A percentile compares a stretch with the other conserved stretches of the same genome.
These are phyloP conservation scores for Periophthalmodon schlosseri DNA, from an alignment of 2,113 vertebrate species.

Conservation along the genomic window DNA sequence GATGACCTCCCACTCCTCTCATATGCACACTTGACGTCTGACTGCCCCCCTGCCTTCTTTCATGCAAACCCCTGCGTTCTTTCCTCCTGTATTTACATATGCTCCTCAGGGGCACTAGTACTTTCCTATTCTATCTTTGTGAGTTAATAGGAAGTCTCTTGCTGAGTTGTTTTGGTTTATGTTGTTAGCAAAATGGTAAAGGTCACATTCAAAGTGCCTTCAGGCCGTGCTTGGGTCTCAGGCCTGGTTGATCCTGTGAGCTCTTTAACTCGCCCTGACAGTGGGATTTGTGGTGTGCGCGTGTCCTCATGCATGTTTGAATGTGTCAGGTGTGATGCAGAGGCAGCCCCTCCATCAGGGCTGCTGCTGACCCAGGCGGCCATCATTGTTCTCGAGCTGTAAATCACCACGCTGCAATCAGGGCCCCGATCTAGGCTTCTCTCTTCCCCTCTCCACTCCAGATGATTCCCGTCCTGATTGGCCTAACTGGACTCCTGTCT, in stretches of 20 bases:
- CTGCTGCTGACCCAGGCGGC: slow-evolving; percentile 65
- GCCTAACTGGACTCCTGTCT: slow-evolving; percentile 81
- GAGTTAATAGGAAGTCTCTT: slow-evolving; percentile 74
- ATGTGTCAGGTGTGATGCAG: slow-evolving; percentile 58
- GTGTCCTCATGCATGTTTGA: slow-evolving; percentile 31
- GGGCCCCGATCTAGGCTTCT: slow-evolving; percentile 62
- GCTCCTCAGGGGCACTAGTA: slow-evolving; percentile 53
- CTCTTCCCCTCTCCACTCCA: slow-evolving; percentile 73
- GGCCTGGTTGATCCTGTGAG: slow-evolving; percentile 19
- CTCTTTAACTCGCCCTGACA: slow-evolving; percentile 21
- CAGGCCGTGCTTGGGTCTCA: slow-evolving; percentile 54
- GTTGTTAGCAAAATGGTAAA: slow-evolving; percentile 82
- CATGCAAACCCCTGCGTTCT: slow-evolving; percentile 54
- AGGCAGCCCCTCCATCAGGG: slow-evolving; percentile 64
- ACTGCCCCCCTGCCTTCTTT: slow-evolving; percentile 56
- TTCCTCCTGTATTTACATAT: slow-evolving; percentile 66
- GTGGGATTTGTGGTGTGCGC: slow-evolving; percentile 1
- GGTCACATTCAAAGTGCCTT: slow-evolving; percentile 72
- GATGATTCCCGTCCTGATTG: slow-evolving; percentile 81
- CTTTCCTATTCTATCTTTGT: slow-evolving; percentile 60
- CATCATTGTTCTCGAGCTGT: slow-evolving; percentile 75
- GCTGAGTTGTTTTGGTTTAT: slow-evolving; percentile 77
- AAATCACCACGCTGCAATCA: slow-evolving; percentile 82
- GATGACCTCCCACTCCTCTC: slow-evolving; percentile 42
- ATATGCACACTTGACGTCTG: slow-evolving; percentile 72